Percentiles rank a stretch among this genome's conserved stretches.
phyloP scores from a whole-genome alignment of 2,888 invertebrate species.

The Heliconius erato region DNA sequence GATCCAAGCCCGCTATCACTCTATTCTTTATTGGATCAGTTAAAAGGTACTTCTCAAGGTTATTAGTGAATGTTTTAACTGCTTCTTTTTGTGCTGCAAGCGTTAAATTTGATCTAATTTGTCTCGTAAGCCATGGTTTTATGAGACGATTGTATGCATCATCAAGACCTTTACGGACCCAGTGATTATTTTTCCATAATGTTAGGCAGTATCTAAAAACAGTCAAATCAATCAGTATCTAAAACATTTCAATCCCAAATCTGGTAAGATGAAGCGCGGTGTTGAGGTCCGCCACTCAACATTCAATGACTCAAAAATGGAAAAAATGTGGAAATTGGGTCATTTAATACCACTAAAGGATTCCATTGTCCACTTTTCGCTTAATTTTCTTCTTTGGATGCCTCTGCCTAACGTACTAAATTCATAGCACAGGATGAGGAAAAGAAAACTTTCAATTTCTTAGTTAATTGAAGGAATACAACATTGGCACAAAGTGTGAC shows the following conservation, averaged over 20 bases:
- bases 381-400: too few species aligned
- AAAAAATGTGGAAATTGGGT: too few species aligned
- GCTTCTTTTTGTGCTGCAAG: conserved; percentile 92
- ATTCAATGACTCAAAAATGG: not conserved
- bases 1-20: conserved; percentile 94
- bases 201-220: conserved; percentile 73
- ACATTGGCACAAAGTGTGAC: not conserved
- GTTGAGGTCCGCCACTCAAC: not conserved
- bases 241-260: too few species aligned
- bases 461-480: not conserved
- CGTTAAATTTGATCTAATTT: conserved; percentile 90
- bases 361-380: too few species aligned
- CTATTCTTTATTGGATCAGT: conserved; percentile 93
- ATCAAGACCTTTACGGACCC: conserved; percentile 75
- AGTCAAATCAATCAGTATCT: not conserved
- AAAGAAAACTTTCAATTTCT: not conserved
- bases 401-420: not conserved
- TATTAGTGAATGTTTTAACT: conserved; percentile 93
- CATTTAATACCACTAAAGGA: too few species aligned
- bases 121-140: conserved; percentile 88
- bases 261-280: not conserved
- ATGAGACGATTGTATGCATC: conserved; percentile 81
- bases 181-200: conserved; percentile 72
- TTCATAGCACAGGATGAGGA: not conserved
- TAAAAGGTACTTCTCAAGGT: conserved; percentile 93